A percentile compares a stretch with the other conserved stretches of the same genome.
These are phyloP conservation scores for Siniperca chuatsi DNA, from an alignment of 2,113 vertebrate genomes.

Conservation along the genomic window DNA sequence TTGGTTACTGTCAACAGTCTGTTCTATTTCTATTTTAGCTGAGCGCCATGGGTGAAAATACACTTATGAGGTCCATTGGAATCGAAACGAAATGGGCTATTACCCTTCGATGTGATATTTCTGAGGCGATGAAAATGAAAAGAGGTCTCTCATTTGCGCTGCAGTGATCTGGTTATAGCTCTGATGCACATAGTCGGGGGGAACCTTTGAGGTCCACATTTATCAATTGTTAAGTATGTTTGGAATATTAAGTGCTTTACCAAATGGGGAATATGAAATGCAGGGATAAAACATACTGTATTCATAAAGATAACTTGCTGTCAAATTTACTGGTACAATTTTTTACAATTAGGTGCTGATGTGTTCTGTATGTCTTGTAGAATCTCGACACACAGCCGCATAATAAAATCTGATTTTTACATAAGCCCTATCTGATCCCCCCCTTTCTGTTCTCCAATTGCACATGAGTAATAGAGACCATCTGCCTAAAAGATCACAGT, in stretches of 20 bases:
- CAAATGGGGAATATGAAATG: constrained; percentile 31
- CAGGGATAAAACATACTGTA: constrained; percentile 6
- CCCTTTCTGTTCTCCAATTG: constrained; percentile 42
- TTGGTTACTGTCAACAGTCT: constrained; percentile 81
- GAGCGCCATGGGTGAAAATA: constrained; percentile 72
- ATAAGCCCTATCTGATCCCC: background rate
- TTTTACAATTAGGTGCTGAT: constrained; percentile 38
- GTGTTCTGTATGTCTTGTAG: constrained; percentile 8
- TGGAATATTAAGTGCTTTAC: constrained; percentile 39
- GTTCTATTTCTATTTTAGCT: constrained; percentile 79
- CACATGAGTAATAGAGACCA: constrained; percentile 80
- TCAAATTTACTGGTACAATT: constrained; percentile 19
- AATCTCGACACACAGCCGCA: background rate
- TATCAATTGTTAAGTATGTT: constrained; percentile 71
- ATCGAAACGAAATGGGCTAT: constrained; percentile 77
- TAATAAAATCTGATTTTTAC: constrained; percentile 42
- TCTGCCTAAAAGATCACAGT: constrained; percentile 79
- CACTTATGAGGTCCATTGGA: constrained; percentile 71
- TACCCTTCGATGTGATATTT: constrained; percentile 79
- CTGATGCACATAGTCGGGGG: constrained; percentile 59
- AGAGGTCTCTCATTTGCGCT: constrained; percentile 74
- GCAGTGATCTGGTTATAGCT: constrained; percentile 73
- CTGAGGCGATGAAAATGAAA: constrained; percentile 76
- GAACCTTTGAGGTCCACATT: constrained; percentile 61
- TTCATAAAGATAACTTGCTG: constrained; percentile 31